Conservation (phyloP, 2,113 vertebrate genomes). For the Lepidothrix coronata region DNA sequence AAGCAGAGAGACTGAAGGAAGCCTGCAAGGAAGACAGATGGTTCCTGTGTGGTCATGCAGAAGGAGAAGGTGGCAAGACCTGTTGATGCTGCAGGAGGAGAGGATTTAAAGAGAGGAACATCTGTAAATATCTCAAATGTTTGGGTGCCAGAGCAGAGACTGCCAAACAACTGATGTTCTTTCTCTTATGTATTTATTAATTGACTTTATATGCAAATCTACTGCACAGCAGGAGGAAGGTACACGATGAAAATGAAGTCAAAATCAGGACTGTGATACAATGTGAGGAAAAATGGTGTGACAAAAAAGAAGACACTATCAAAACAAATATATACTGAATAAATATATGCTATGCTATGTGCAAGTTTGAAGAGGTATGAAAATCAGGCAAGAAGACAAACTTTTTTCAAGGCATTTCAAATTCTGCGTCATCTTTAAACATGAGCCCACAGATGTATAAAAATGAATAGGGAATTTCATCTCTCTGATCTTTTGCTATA, state of each 20-base stretch:
- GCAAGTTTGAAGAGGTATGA: neutral
- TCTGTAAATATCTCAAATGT: neutral
- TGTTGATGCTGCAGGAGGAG: neutral
- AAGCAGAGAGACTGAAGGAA: neutral
- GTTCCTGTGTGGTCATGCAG: neutral
- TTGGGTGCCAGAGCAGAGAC: neutral
- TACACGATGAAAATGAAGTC: neutral
- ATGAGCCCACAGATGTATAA: neutral
- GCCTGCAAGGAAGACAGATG: neutral
- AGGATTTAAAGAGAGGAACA: neutral
- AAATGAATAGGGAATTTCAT: neutral
- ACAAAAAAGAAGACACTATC: neutral
- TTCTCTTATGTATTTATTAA: neutral
- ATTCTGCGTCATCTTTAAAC: neutral
- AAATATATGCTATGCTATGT: neutral
- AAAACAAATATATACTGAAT: neutral
- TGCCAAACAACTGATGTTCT: fast-evolving
- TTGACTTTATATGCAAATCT: neutral
- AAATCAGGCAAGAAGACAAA: neutral
- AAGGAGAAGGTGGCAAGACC: neutral
- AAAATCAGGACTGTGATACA: neutral
- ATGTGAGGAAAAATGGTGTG: neutral
- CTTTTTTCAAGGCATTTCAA: neutral
- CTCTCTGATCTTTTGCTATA: neutral
- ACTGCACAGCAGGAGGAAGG: neutral